Conservation (phyloP, 2,797 vertebrate genomes). For the Sparidentex hasta region DNA sequence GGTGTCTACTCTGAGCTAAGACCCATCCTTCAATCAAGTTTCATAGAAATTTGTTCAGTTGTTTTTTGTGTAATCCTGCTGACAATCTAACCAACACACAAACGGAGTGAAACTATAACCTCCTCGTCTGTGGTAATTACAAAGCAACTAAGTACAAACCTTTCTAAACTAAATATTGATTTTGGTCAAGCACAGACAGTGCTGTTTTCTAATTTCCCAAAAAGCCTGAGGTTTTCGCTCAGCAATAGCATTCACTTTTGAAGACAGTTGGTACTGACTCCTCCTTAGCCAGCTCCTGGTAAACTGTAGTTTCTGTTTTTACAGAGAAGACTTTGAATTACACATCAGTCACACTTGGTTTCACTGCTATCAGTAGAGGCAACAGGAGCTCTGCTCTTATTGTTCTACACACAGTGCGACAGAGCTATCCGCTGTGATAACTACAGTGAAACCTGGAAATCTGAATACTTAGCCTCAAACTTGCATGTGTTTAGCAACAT, state of each 20-base stretch:
- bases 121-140: too few relatives aligned
- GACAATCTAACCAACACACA: too few relatives aligned
- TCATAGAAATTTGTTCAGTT: too few relatives aligned
- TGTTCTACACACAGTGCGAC: conserved; percentile 44
- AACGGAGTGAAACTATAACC: too few relatives aligned
- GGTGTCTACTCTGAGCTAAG: too few relatives aligned
- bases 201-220: background rate
- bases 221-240: conserved; percentile 8
- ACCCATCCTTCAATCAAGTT: too few relatives aligned
- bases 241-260: conserved; percentile 1
- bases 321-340: conserved; percentile 62
- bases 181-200: background rate
- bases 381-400: conserved; percentile 46
- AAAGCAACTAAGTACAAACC: too few relatives aligned
- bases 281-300: conserved; percentile 6
- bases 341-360: conserved; percentile 66
- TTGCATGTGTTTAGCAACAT: conserved; percentile 23
- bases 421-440: conserved; percentile 43
- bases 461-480: conserved; percentile 26
- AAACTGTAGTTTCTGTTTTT: conserved; percentile 48
- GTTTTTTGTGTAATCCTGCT: too few relatives aligned
- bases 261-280: conserved; percentile 28
- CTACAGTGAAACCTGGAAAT: conserved; percentile 42
- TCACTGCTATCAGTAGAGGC: conserved; percentile 58
- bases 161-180: conserved; percentile 3